Base-by-base conservation (phyloP, 2,888 invertebrate species). In the Sycophila texana region DNA sequence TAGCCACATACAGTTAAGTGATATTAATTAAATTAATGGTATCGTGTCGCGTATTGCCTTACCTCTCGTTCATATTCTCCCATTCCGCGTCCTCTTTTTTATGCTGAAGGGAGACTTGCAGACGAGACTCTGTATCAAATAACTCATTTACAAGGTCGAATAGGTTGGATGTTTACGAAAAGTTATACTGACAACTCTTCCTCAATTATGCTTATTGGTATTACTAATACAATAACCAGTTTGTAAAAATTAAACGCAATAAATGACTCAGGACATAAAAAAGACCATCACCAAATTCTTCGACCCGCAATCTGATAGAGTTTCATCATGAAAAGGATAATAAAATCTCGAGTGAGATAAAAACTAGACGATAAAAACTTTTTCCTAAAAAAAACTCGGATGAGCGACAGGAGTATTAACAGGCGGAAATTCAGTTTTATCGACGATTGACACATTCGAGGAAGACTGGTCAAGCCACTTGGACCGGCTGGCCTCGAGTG, bases 11-110 rank as follows among this genome's bases (percentile, higher is more conserved):
- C 10, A 71, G 73, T 76, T 84, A 47, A 51, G 57, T 60, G n/a
- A 13, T 74, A 86, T 87, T 85, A 86, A 86, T 88, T 86, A 86
- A 85, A 85, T 85, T 86, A 85, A 87, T 86, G 85, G 84, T 84
- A 80, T 67, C 63, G 30, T 55, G 58, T 77, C 30, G 39, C 65
- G 51, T 53, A 16, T 18, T 7, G 22, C 16, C 13, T 7, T 14
- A 1, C 1, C 1, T 51, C 7, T 4, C 12, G 7, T 20, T 47
- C 5, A 49, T 14, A n/a, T 66, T 20, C 39, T 74, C 39, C 47
- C n/a, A 20, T 7, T n/a, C 55, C 18, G 39, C 0, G 16, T 49
- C 47, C 12, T 47, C 16, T 66, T 49, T 20, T 22, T 49, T 20
- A 49, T n/a, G 47, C 4, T 5, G 47, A 13, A 47, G 18, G 47